These are phyloP conservation scores for Zaprionus lachaisei DNA, from an alignment of 1,140 invertebrate species.

Conservation along the genomic window DNA sequence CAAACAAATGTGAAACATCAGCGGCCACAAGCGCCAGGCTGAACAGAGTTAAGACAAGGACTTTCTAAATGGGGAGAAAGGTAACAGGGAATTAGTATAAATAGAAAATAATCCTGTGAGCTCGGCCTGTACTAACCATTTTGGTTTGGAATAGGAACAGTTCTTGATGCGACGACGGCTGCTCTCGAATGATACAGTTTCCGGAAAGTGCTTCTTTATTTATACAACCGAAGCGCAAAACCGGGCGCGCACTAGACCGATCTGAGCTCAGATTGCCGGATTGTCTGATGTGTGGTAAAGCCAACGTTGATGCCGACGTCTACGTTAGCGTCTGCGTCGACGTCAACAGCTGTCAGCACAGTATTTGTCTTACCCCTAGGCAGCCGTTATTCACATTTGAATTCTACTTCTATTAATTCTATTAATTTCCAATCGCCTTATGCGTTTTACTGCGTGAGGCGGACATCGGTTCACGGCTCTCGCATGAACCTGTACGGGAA, in stretches of 20 bases:
- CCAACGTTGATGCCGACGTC: constrained; percentile 38
- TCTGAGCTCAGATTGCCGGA: constrained; percentile 12
- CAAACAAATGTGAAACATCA: constrained; percentile 74
- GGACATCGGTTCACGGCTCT: constrained; percentile 25
- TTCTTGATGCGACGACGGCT: constrained; percentile 64
- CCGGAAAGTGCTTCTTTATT: constrained; percentile 79
- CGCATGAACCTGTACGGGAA: not conserved
- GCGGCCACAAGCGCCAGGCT: constrained; percentile 67
- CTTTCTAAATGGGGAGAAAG: constrained; percentile 51
- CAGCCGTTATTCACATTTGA: constrained; percentile 67
- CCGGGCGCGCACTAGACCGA: constrained; percentile 38
- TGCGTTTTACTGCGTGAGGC: constrained; percentile 49
- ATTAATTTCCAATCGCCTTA: constrained; percentile 73
- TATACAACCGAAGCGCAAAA: constrained; percentile 64
- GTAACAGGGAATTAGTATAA: not conserved
- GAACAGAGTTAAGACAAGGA: constrained; percentile 59
- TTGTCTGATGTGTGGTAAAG: constrained; percentile 30
- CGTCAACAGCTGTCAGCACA: constrained; percentile 50
- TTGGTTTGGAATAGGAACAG: constrained; percentile 26
- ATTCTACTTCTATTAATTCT: constrained; percentile 68
- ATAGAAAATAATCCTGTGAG: constrained; percentile 1
- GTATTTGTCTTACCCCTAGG: constrained; percentile 52
- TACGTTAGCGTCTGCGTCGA: constrained; percentile 19
- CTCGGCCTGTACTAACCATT: constrained; percentile 51
- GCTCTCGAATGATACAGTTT: constrained; percentile 77